Conservation (phyloP, 2,113 vertebrate species). For the Vombatus ursinus region DNA sequence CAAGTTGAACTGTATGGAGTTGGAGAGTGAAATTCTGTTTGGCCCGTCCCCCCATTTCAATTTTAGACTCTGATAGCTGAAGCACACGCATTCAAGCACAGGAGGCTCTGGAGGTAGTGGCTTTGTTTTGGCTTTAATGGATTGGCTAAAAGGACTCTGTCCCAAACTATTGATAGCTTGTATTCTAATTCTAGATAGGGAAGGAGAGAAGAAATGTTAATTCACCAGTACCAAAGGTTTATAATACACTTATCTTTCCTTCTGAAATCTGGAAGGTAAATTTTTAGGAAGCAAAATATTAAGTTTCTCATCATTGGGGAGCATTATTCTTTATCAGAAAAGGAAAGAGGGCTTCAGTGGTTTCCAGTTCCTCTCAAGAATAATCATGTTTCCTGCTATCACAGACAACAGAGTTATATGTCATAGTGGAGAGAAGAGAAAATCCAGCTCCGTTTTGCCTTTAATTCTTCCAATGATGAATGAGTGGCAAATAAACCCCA, state of each 20-base stretch:
- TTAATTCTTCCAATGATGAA: background rate
- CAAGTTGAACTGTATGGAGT: constrained; percentile 84
- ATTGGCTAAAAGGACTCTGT: constrained; percentile 86
- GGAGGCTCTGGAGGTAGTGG: constrained; percentile 88
- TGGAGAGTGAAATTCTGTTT: constrained; percentile 81
- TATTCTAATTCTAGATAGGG: constrained; percentile 82
- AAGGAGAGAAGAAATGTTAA: constrained; percentile 23
- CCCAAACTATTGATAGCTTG: constrained; percentile 87
- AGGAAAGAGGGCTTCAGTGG: constrained; percentile 14
- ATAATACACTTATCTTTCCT: constrained; percentile 16
- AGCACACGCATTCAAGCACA: constrained; percentile 85
- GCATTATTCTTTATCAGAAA: background rate
- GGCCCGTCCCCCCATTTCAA: constrained; percentile 88
- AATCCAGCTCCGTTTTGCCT: background rate
- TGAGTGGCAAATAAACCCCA: background rate
- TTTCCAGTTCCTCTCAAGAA: background rate
- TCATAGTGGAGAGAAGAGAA: background rate
- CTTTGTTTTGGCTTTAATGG: constrained; percentile 87
- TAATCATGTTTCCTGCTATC: background rate
- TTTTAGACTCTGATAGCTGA: constrained; percentile 89
- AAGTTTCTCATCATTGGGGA: constrained; percentile 21
- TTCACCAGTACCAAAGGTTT: background rate
- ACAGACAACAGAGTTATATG: background rate
- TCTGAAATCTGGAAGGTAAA: background rate
- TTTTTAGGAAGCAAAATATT: constrained; percentile 25